These are phyloP conservation scores for Cyprinodon diabolis DNA, from an alignment of 2,797 vertebrate species.

Conservation along the genomic window DNA sequence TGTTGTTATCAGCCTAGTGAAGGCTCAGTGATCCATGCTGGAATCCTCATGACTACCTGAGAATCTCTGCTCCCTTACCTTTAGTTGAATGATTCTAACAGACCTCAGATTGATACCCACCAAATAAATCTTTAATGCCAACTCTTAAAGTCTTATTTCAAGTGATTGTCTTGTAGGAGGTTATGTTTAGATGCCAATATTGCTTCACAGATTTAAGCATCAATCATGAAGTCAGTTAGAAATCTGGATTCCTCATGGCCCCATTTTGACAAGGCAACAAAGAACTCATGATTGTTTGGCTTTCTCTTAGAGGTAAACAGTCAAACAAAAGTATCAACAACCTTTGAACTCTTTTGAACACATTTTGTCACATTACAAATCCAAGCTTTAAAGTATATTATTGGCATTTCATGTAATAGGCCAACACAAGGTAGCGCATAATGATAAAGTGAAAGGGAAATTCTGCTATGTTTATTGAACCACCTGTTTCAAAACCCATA, in stretches of 20 bases:
- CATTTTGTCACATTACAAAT: conserved; percentile 1
- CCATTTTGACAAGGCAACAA: conserved; percentile 67
- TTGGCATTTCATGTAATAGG: background rate
- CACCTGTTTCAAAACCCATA: too few relatives aligned
- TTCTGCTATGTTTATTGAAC: too few relatives aligned
- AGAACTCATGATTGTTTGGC: background rate
- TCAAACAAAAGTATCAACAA: background rate
- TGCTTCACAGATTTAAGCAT: conserved; percentile 28
- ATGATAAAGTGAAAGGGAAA: too few relatives aligned
- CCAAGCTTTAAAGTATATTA: background rate
- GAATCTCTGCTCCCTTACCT: conserved; percentile 61
- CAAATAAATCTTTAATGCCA: conserved; percentile 24
- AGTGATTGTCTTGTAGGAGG: background rate
- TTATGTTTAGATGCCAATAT: conserved; percentile 6
- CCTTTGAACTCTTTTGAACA: background rate
- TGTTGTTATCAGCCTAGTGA: conserved; percentile 69
- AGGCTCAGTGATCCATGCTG: conserved; percentile 58
- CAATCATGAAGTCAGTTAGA: conserved; percentile 66
- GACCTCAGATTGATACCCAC: conserved; percentile 68
- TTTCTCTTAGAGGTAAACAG: background rate
- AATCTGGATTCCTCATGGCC: conserved; percentile 37
- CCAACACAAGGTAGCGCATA: background rate
- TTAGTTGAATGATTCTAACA: conserved; percentile 51
- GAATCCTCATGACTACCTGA: conserved; percentile 54
- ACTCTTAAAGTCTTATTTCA: conserved; percentile 4